A percentile compares a stretch with the other conserved stretches of the same genome.
Evolutionary conservation across 2,113 vertebrate species (phyloP).

Genomic region (Amphilophus citrinellus): DNA sequence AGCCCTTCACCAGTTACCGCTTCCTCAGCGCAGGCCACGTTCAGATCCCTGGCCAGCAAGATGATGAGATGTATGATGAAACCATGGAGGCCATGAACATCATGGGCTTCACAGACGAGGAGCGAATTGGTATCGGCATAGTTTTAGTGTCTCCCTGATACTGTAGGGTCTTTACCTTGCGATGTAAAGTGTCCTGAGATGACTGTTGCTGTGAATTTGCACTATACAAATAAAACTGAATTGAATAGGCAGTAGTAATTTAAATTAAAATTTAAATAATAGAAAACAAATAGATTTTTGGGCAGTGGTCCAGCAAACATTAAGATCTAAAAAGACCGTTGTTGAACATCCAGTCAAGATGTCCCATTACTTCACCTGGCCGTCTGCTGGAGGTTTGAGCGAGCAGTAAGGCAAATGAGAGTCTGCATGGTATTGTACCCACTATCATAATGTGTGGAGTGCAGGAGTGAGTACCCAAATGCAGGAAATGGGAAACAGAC

Average conservation of each 20-base stretch:
- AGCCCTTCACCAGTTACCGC: constrained; percentile 90
- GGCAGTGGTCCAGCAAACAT: neutral
- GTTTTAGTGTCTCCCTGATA: neutral
- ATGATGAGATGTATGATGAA: constrained; percentile 93
- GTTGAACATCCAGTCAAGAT: too few species aligned
- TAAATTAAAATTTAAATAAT: neutral
- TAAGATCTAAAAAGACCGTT: neutral
- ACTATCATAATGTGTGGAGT: too few species aligned
- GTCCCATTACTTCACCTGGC: too few species aligned
- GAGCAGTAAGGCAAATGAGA: too few species aligned
- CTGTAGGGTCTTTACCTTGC: neutral
- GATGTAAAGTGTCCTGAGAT: neutral
- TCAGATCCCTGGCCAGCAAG: constrained; percentile 89
- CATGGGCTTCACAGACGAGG: constrained; percentile 93
- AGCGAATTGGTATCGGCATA: constrained; percentile 83
- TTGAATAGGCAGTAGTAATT: neutral
- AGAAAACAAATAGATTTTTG: neutral
- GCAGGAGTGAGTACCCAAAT: too few species aligned
- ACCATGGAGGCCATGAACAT: constrained; percentile 95
- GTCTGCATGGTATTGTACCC: too few species aligned
- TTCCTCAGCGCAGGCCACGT: constrained; percentile 90
- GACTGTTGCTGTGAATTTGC: neutral
- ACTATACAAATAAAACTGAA: neutral
- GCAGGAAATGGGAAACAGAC: too few species aligned
- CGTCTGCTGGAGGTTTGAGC: too few species aligned